Base-by-base conservation (phyloP, 2,888 invertebrate species). In the Meganola albula region DNA sequence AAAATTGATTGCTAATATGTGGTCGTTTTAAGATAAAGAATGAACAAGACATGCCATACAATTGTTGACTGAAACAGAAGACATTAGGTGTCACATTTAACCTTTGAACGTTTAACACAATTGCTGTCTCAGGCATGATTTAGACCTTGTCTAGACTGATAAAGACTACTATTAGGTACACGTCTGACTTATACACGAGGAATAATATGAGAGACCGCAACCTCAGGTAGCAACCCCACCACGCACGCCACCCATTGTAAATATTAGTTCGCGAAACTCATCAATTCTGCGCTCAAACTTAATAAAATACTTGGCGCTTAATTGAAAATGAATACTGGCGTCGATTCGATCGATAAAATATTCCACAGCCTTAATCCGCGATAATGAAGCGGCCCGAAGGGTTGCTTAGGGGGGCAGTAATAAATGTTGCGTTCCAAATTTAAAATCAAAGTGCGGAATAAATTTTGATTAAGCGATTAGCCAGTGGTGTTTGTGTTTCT, bases 381-480 rank as follows among this genome's bases (percentile, higher is more conserved):
- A 83, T 85, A 83, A 85, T 85, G 84, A 85, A 84, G 74, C 74
- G 45, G 63, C 61, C 65, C 75, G 78, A 80, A 84, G 82, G 84
- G 82, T 78, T 82, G 78, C 69, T 67, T 66, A 58, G 72, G 74
- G 78, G 79, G 79, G 74, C 74, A 74, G 69, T 84, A 85, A 85
- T 83, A 84, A 84, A 85, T 84, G 84, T 85, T 84, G 82, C 83
- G 82, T 80, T 42, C 72, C 77, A 84, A 84, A 84, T 85, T 85
- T 85, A 84, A 84, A 84, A 85, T 84, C 82, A 84, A 84, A 85
- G 83, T 82, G 84, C 79, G 83, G 85, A 83, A 84, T 85, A 84
- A 84, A 84, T 85, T 85, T 85, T 82, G 84, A 84, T 84, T 84
- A 84, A 83, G 80, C 84, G 85, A 84, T 84, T 84, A 85, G 82